Conservation (phyloP, 2,113 vertebrate species). For the Micromys minutus region DNA sequence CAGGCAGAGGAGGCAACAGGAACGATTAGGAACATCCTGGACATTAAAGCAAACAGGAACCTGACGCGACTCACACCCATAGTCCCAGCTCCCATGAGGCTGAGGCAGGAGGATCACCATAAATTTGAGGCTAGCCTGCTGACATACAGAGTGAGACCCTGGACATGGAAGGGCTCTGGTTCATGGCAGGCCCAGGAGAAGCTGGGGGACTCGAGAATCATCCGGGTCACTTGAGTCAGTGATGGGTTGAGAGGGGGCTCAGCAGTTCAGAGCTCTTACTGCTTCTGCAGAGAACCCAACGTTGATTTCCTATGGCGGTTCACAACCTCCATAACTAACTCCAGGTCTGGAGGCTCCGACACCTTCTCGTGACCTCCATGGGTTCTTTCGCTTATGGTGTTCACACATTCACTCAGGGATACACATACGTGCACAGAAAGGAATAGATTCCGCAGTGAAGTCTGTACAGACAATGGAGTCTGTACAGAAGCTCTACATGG, state of each 20-base stretch:
- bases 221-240: background rate
- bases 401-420: background rate
- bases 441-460: too few species aligned
- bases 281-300: background rate
- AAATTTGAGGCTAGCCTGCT: background rate
- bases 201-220: background rate
- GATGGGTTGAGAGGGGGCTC: background rate
- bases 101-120: background rate
- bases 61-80: background rate
- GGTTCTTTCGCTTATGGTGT: background rate
- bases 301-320: background rate
- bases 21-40: background rate
- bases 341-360: background rate
- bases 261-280: background rate
- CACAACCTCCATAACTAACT: background rate
- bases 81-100: background rate
- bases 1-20: background rate
- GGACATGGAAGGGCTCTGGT: background rate
- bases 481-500: background rate
- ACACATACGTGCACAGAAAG: background rate
- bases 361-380: background rate
- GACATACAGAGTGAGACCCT: background rate
- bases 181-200: background rate
- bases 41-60: background rate
- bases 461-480: background rate